Percentiles rank a stretch among this genome's conserved stretches.
These are phyloP conservation scores for Elymnias hypermnestra DNA, from an alignment of 1,140 invertebrate genomes.

Conservation along the genomic window DNA sequence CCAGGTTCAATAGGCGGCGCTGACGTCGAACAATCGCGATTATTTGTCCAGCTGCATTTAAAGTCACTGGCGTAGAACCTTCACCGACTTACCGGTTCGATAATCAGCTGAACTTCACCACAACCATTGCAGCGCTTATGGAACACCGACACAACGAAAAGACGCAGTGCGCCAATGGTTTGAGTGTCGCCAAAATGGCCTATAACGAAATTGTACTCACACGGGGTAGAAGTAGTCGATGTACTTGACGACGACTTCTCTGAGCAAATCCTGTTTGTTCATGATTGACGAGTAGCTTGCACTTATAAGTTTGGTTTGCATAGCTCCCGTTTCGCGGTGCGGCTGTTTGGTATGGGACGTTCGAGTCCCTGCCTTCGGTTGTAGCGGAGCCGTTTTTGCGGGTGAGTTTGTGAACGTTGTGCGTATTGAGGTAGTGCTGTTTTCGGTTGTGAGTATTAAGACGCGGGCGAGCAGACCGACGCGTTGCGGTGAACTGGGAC, in stretches of 20 bases:
- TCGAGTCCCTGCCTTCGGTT: conserved; percentile 43
- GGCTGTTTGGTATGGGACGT: conserved; percentile 44
- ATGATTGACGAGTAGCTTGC: conserved; percentile 78
- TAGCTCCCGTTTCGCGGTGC: conserved; percentile 51
- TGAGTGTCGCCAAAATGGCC: conserved; percentile 20
- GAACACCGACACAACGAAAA: conserved; percentile 21
- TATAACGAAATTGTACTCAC: conserved; percentile 71
- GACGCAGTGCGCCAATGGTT: conserved; percentile 40
- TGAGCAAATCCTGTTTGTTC: conserved; percentile 79
- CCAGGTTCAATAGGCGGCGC: conserved; percentile 60
- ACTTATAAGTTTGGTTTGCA: conserved; percentile 76
- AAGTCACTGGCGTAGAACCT: conserved; percentile 58
- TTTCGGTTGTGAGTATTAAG: conserved; percentile 29
- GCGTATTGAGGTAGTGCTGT: conserved; percentile 46
- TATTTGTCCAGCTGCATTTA: conserved; percentile 46
- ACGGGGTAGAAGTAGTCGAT: conserved; percentile 81
- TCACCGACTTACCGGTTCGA: conserved; percentile 66
- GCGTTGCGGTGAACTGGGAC: conserved; percentile 67
- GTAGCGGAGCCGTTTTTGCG: conserved; percentile 54
- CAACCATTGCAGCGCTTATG: conserved; percentile 13
- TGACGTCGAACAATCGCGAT: conserved; percentile 59
- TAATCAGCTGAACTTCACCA: conserved; percentile 40
- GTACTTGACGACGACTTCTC: conserved; percentile 80
- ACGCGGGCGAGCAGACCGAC: conserved; percentile 62
- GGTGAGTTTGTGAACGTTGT: conserved; percentile 41